Conservation (phyloP, 1,140 invertebrate genomes). For the Brachionus koreanus region DNA sequence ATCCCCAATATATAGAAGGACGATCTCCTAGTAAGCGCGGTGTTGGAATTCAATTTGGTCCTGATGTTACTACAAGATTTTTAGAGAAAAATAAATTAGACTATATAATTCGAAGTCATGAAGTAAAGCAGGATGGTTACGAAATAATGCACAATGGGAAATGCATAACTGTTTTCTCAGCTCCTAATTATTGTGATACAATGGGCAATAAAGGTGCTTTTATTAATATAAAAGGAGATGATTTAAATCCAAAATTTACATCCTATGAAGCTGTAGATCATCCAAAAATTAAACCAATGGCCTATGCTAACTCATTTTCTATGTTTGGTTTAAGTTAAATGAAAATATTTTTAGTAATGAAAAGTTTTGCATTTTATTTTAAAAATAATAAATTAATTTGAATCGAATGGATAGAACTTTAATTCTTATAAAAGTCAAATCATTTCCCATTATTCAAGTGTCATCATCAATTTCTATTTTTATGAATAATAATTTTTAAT, state of each 20-base stretch:
- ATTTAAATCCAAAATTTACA: constrained; percentile 40
- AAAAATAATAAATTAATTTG: no score
- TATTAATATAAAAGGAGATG: constrained; percentile 38
- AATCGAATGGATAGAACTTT: no score
- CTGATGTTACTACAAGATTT: constrained; percentile 54
- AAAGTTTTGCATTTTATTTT: no score
- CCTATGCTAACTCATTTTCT: constrained; percentile 38
- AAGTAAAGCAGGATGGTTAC: constrained; percentile 94
- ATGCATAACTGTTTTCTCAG: constrained; percentile 67
- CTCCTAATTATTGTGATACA: constrained; percentile 98
- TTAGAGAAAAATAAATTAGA: constrained; percentile 77
- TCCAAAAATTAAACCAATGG: constrained; percentile 42
- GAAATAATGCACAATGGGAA: constrained; percentile 83
- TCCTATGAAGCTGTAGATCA: constrained; percentile 37
- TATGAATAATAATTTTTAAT: no score
- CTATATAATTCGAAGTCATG: constrained; percentile 91
- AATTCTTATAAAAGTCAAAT: no score
- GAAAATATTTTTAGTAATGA: no score
- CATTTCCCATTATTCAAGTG: no score
- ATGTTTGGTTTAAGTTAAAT: constrained; percentile 23
- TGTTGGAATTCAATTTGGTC: constrained; percentile 96
- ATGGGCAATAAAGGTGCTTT: constrained; percentile 89
- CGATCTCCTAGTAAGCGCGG: constrained; percentile 88
- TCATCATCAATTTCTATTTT: no score
- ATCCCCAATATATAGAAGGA: constrained; percentile 83